Percentiles rank a stretch among this genome's conserved stretches.
Conservation (phyloP, 2,888 invertebrate species). For the Noctua comes region DNA sequence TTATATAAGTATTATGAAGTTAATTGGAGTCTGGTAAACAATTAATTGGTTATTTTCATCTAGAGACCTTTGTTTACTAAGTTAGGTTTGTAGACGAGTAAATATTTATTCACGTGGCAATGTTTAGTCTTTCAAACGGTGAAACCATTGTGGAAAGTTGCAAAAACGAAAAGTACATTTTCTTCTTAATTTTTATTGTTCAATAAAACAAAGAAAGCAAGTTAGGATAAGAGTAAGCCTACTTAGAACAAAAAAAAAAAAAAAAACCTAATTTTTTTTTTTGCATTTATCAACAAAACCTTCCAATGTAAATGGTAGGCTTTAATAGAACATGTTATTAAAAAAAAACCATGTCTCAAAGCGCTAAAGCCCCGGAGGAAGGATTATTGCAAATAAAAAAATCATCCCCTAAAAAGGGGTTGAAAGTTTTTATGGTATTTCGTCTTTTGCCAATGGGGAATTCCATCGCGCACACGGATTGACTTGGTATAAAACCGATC, state of each 20-base stretch:
- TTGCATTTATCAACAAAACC: background rate
- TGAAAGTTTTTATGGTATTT: background rate
- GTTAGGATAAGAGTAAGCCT: too few relatives aligned
- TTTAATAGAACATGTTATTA: background rate
- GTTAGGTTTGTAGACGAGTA: slow-evolving; percentile 16
- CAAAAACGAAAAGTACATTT: background rate
- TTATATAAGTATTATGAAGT: background rate
- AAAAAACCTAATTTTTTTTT: too few relatives aligned
- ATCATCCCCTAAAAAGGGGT: background rate
- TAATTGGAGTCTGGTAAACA: slow-evolving; percentile 19
- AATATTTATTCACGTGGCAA: slow-evolving; percentile 28
- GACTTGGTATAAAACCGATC: background rate
- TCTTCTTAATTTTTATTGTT: background rate
- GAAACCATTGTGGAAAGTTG: background rate
- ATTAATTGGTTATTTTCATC: slow-evolving; percentile 21
- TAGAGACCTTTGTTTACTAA: slow-evolving; percentile 25
- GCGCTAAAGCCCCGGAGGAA: too few relatives aligned
- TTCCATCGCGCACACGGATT: background rate
- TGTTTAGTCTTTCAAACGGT: background rate
- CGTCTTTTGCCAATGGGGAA: background rate
- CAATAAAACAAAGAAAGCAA: too few relatives aligned
- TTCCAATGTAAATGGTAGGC: background rate
- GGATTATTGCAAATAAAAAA: background rate
- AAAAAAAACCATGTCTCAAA: too few relatives aligned
- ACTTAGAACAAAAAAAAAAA: too few relatives aligned